These are phyloP conservation scores for Altica lythri DNA, from an alignment of 2,888 invertebrate genomes.

Conservation along the genomic window DNA sequence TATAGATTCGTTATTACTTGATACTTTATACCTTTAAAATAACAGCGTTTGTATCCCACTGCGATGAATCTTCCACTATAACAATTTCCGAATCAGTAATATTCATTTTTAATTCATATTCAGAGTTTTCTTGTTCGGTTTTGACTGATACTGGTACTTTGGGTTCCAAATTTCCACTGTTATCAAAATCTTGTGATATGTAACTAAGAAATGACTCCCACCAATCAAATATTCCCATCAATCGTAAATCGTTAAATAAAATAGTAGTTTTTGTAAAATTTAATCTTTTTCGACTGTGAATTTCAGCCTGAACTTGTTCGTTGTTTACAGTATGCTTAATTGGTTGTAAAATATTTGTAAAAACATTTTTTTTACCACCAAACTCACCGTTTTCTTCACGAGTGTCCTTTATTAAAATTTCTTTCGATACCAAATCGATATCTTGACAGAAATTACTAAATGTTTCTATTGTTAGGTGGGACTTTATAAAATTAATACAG, in stretches of 20 bases:
- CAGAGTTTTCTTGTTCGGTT: constrained; percentile 47
- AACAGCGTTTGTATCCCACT: constrained; percentile 90
- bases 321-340: constrained; percentile 43
- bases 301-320: constrained; percentile 54
- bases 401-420: constrained; percentile 81
- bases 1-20: background rate
- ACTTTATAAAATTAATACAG: constrained; percentile 90
- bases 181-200: constrained; percentile 61
- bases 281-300: constrained; percentile 64
- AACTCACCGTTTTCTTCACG: constrained; percentile 59
- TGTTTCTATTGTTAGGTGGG: constrained; percentile 81
- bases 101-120: constrained; percentile 87
- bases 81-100: constrained; percentile 95
- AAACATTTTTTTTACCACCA: constrained; percentile 80
- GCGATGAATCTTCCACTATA: constrained; percentile 86
- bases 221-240: constrained; percentile 94
- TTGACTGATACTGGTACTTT: constrained; percentile 33
- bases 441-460: constrained; percentile 89
- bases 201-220: constrained; percentile 85
- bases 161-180: constrained; percentile 44
- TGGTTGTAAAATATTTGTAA: constrained; percentile 85
- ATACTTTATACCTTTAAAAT: constrained; percentile 80
- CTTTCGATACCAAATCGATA: constrained; percentile 90
- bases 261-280: constrained; percentile 82
- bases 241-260: constrained; percentile 89